Evolutionary conservation across 2,113 vertebrate species (phyloP).

Genomic region (Macquaria australasica): DNA sequence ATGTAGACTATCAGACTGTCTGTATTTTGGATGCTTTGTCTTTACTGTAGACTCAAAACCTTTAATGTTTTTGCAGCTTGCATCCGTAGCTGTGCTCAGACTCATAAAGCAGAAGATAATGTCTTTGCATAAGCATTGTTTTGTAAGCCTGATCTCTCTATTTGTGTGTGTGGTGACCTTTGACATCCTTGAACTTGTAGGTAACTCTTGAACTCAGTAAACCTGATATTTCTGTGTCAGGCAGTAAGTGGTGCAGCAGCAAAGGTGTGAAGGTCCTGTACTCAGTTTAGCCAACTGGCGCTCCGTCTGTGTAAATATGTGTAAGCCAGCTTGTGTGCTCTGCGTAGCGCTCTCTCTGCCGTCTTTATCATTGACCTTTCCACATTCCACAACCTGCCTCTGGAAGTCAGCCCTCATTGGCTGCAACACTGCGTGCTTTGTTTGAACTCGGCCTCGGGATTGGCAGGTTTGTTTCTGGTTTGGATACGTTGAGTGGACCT

Average conservation of each 20-base stretch:
- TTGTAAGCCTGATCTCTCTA: background rate
- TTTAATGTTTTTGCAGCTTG: background rate
- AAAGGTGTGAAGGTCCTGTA: slow-evolving; percentile 21
- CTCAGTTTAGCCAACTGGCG: background rate
- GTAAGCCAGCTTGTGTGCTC: background rate
- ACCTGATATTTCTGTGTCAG: background rate
- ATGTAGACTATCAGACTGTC: background rate
- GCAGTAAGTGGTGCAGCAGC: too few species aligned
- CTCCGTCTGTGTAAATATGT: slow-evolving; percentile 10
- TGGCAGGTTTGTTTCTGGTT: slow-evolving; percentile 61
- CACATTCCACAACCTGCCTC: slow-evolving; percentile 76
- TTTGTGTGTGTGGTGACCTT: background rate
- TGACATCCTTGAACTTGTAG: slow-evolving; percentile 7
- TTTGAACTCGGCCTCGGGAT: slow-evolving; percentile 72
- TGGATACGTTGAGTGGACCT: slow-evolving; percentile 45
- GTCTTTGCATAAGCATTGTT: background rate
- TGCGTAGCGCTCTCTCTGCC: slow-evolving; percentile 8
- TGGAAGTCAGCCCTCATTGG: slow-evolving; percentile 73
- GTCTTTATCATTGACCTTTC: slow-evolving; percentile 75
- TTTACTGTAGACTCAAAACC: background rate
- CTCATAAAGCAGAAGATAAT: background rate
- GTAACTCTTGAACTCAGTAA: background rate
- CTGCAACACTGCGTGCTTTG: slow-evolving; percentile 66
- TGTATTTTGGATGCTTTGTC: background rate
- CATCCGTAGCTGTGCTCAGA: background rate